phyloP scores from a whole-genome alignment of 2,888 invertebrate species.

The Pollenia amentaria region DNA sequence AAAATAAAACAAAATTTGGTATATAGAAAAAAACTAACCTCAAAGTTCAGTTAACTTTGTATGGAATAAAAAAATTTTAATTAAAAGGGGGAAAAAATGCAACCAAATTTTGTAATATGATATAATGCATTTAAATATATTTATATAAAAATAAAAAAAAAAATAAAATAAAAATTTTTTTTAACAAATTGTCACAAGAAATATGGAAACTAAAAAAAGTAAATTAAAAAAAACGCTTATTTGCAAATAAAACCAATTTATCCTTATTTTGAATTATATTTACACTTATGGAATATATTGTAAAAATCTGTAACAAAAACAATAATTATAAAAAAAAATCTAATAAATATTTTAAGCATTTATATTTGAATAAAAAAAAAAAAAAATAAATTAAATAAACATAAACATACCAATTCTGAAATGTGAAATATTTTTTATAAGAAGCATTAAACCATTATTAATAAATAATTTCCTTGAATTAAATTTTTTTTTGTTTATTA shows the following conservation, averaged over 20 bases:
- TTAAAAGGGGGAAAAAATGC: conserved; percentile 19
- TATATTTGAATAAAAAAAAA: conserved; percentile 40
- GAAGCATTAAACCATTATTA: neutral
- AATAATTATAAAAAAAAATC: conserved; percentile 11
- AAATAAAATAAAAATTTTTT: neutral
- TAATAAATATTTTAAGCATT: conserved; percentile 45
- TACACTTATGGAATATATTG: neutral
- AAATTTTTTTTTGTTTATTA: conserved; percentile 16
- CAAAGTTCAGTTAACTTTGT: conserved; percentile 56
- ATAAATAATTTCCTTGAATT: conserved; percentile 43
- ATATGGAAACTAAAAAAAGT: neutral
- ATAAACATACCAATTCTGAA: conserved; percentile 56
- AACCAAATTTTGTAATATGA: conserved; percentile 67
- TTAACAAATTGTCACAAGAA: conserved; percentile 32
- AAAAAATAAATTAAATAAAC: conserved; percentile 22
- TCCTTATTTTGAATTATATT: conserved; percentile 39
- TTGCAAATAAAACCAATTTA: conserved; percentile 56
- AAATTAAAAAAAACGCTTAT: conserved; percentile 65
- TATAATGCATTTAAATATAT: conserved; percentile 49
- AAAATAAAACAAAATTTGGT: conserved; percentile 15
- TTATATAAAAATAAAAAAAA: neutral
- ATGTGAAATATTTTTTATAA: conserved; percentile 25
- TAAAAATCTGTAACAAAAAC: neutral
- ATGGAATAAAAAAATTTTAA: conserved; percentile 8
- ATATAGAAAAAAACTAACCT: conserved; percentile 13